Conservation (phyloP, 1,140 invertebrate genomes). For the Rhizoglyphus robini region DNA sequence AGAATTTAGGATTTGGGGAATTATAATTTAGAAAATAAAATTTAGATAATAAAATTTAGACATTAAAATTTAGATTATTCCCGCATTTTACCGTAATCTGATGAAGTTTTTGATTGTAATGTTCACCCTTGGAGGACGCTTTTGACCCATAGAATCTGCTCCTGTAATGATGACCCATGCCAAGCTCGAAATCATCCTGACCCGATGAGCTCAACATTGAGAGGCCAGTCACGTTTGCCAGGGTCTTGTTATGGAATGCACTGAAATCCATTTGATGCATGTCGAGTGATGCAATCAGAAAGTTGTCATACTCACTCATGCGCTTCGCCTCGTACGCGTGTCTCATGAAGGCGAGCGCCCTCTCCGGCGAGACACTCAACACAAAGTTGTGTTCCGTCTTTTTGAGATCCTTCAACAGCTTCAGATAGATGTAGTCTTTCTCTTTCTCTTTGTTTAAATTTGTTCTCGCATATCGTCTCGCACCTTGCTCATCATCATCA, state of each 20-base stretch:
- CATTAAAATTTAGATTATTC: not conserved
- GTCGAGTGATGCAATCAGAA: conserved; percentile 48
- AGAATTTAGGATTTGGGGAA: not conserved
- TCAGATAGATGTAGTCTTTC: not conserved
- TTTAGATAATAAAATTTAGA: not conserved
- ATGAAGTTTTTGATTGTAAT: not conserved
- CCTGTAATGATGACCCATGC: not conserved
- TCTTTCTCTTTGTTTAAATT: not conserved
- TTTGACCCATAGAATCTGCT: not conserved
- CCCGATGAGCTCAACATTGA: conserved; percentile 26
- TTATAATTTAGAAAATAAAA: not conserved
- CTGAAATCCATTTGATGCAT: not conserved
- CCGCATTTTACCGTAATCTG: not conserved
- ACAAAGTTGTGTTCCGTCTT: conserved; percentile 52
- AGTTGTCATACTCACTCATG: conserved; percentile 57
- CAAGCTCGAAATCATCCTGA: not conserved
- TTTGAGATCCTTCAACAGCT: not conserved
- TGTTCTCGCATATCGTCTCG: not conserved
- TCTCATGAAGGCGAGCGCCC: conserved; percentile 42
- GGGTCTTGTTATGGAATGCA: conserved; percentile 1
- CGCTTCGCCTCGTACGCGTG: conserved; percentile 66
- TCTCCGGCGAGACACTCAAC: conserved; percentile 52
- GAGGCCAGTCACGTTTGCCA: not conserved
- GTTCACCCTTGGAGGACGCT: not conserved
- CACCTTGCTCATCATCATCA: not conserved